Evolutionary conservation across 2,113 vertebrate species (phyloP), one percentile per base, ranked within the genome.

Genomic region (Oncorhynchus clarkii): DNA sequence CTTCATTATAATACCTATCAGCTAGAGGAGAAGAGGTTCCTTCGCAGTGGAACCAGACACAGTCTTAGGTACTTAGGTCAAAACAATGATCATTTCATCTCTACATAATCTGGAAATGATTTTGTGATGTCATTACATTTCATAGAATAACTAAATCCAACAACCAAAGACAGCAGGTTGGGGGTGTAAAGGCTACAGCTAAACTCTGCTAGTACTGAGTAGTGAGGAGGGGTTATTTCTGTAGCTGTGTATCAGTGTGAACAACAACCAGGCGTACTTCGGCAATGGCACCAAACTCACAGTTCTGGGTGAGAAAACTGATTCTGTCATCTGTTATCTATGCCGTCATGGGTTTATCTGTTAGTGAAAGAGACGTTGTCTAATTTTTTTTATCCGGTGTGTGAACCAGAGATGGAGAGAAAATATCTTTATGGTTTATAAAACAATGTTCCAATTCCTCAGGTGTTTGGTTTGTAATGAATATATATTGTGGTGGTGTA

Each of bases 221-320:
- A 66, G 18, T 31, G 51, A 60, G 57, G 73, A 48, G 29, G 70
- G 68, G 81, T 88, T 95, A 95, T 93, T 85, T 49, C 84, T 88
- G 67, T 70, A 79, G 85, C 85, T 29, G 20, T 74, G 75, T 76
- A 78, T 85, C 82, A 87, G 51, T 91, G 96, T 96, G 95, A 89
- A 80, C 78, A 88, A 86, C 3, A 18, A 91, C 0, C 91, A 62
- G 13, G 83, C 90, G 4, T 74, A 67, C 79, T 97, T 97, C 2
- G 95, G 95, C 18, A 20, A 3, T 5, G 94, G 95, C 39, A 96
- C 94, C 75, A 94, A 89, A 80, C 89, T 97, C 45, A 93, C 91
- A 0, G 93, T 96, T 14, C 65, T 86, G 77, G 90, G 87, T 88
- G 81, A 86, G 84, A 86, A 75, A 70, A 18, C 60, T 22, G 51